A percentile compares a stretch with the other conserved stretches of the same genome.
phyloP scores from a whole-genome alignment of 2,113 vertebrate genomes.

The Charina bottae region DNA sequence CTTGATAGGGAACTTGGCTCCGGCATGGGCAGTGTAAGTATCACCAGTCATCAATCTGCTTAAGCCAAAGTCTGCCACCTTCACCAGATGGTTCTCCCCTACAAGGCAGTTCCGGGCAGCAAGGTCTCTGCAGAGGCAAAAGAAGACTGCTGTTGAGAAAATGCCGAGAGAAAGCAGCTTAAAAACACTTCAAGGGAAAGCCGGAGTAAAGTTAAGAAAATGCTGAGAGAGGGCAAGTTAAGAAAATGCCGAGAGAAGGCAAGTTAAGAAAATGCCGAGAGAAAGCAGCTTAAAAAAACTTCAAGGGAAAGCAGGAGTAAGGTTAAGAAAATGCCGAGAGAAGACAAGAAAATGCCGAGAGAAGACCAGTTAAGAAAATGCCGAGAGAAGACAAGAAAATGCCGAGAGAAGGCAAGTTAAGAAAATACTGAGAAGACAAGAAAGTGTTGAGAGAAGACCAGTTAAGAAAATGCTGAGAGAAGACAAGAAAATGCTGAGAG shows the following conservation, averaged over 20 bases:
- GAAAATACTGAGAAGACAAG: too few species aligned
- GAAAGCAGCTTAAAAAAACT: neutral
- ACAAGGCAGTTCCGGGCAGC: constrained; percentile 98
- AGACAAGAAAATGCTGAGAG: too few species aligned
- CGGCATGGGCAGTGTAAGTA: constrained; percentile 93
- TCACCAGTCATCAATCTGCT: constrained; percentile 97
- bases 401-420: too few species aligned
- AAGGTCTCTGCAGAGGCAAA: constrained; percentile 81
- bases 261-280: neutral
- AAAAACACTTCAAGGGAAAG: neutral
- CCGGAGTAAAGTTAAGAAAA: neutral
- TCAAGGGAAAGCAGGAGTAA: too few species aligned
- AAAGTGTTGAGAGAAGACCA: too few species aligned
- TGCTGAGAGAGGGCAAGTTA: neutral
- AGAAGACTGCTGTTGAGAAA: neutral
- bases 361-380: too few species aligned
- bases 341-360: too few species aligned
- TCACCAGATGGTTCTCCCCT: constrained; percentile 98
- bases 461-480: too few species aligned
- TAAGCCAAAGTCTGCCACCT: constrained; percentile 97
- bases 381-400: too few species aligned
- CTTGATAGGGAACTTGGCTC: constrained; percentile 98
- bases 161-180: neutral
- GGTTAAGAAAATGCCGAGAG: too few species aligned
- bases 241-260: neutral